Base-by-base conservation (phyloP, 2,888 invertebrate species). In the Eudemis profundana region DNA sequence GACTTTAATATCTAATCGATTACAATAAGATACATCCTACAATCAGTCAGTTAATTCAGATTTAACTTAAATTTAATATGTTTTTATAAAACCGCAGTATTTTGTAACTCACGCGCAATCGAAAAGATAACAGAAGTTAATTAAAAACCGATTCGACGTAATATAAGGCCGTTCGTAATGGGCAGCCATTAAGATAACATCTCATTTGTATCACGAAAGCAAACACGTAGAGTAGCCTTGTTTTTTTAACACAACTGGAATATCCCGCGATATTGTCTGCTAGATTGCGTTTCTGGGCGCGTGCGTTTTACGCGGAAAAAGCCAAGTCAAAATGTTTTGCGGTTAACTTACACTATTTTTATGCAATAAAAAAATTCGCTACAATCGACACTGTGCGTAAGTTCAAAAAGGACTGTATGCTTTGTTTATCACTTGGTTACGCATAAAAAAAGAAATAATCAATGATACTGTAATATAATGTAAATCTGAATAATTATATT, bases 131-230 rank as follows among this genome's bases (percentile, higher is more conserved):
- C 4, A 36, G 15, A 21, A 8, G 36, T 33, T 21, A 54, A 62
- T 49, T 60, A 38, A 60, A 60, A 49, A 49, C 17, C 60, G 12
- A 49, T 60, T 36, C 1, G n/a, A 46, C 27, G 36, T 49, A 54
- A 53, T 42, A 42, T 54, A 54, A 51, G 36, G 36, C 21, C 53
- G 17, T 38, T 46, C 4, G 19, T 54, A 62, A 54, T 46, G 53
- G 47, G 29, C 42, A 14, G 3, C 44, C 10, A 33, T 57, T 57
- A 42, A 61, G 61, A 61, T 62, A 62, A 8, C 33, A 23, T 53
- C 53, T 21, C 27, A 53, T 46, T 53, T 36, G 51, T 46, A 54
- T 15, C 46, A 33, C 14, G 42, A 44, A 44, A 54, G 7, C 27
- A 8, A 33, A 33, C 8, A 42, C 17, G 7, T 17, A 53, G 21